A percentile compares a stretch with the other conserved stretches of the same genome.
These are phyloP conservation scores for Ennomos erosarius DNA, from an alignment of 2,888 invertebrate genomes.

Conservation along the genomic window DNA sequence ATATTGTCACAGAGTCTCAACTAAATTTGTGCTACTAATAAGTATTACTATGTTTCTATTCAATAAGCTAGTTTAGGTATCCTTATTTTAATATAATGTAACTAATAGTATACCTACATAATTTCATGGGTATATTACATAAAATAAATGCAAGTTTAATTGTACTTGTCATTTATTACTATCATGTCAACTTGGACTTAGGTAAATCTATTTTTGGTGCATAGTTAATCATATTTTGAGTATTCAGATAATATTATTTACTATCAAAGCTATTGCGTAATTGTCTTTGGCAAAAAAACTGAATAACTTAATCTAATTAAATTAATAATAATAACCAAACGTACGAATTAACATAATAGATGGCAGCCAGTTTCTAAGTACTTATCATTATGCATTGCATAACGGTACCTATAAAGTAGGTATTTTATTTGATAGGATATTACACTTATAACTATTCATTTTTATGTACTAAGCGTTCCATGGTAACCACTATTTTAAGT, in stretches of 20 bases:
- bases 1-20: slow-evolving; percentile 75
- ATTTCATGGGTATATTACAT: too few species aligned
- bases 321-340: neutral
- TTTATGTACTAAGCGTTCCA: slow-evolving; percentile 3
- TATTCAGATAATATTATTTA: neutral
- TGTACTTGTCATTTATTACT: too few species aligned
- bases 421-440: neutral
- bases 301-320: neutral
- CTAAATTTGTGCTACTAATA: slow-evolving; percentile 42
- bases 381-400: slow-evolving; percentile 3
- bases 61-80: too few species aligned
- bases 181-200: too few species aligned
- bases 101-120: too few species aligned
- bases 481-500: slow-evolving; percentile 29
- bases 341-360: slow-evolving; percentile 4
- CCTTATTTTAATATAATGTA: too few species aligned
- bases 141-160: too few species aligned
- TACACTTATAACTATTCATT: slow-evolving; percentile 3
- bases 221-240: neutral
- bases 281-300: slow-evolving; percentile 21
- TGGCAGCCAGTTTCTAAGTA: slow-evolving; percentile 24
- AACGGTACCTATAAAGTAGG: too few species aligned
- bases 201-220: too few species aligned
- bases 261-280: neutral
- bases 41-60: neutral